Evolutionary conservation across 2,888 invertebrate species (phyloP).

Genomic region (Xestobium rufovillosum): DNA sequence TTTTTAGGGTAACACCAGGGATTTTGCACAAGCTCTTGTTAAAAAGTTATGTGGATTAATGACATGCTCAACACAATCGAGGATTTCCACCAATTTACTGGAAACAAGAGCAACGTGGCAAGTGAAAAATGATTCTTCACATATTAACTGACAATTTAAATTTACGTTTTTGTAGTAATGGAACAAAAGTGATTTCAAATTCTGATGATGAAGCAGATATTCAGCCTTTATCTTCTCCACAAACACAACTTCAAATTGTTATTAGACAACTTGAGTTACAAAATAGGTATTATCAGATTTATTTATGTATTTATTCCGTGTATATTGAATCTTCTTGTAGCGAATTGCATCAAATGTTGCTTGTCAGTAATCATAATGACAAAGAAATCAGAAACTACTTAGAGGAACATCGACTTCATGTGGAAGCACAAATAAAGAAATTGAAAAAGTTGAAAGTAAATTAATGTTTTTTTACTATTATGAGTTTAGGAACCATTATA

Average conservation of each 20-base stretch:
- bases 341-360: slow-evolving; percentile 46
- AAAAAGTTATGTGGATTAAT: slow-evolving; percentile 33
- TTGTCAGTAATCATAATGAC: slow-evolving; percentile 35
- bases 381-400: slow-evolving; percentile 48
- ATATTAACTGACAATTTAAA: too few relatives aligned
- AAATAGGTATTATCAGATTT: slow-evolving; percentile 44
- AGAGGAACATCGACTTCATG: slow-evolving; percentile 54
- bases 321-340: slow-evolving; percentile 34
- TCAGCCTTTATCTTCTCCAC: slow-evolving; percentile 47
- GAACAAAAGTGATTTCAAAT: too few relatives aligned
- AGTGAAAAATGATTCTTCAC: too few relatives aligned
- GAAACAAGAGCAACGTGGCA: too few relatives aligned
- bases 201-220: too few relatives aligned
- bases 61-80: slow-evolving; percentile 28
- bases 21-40: slow-evolving; percentile 27
- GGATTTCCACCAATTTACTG: slow-evolving; percentile 25
- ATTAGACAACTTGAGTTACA: slow-evolving; percentile 64
- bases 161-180: too few relatives aligned
- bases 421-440: slow-evolving; percentile 58
- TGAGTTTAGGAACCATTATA: slow-evolving; percentile 10
- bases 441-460: slow-evolving; percentile 58
- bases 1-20: slow-evolving; percentile 22
- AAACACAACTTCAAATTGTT: slow-evolving; percentile 59
- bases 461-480: slow-evolving; percentile 6
- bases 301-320: slow-evolving; percentile 7